Evolutionary conservation across 2,888 invertebrate species (phyloP), one percentile per base, ranked within the genome.

Genomic region (Melanotus villosus): DNA sequence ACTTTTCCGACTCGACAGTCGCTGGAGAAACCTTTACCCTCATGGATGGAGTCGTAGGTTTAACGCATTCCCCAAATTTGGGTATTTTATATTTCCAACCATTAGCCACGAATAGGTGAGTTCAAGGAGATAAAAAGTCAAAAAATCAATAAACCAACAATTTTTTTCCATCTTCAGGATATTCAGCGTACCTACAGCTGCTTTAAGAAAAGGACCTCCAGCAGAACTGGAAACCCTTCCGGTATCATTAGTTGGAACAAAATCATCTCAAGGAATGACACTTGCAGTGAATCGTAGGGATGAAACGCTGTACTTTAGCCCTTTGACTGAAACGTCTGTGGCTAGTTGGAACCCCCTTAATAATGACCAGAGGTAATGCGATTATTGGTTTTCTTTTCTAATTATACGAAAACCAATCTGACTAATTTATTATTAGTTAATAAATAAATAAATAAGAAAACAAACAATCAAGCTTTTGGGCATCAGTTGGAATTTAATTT

Each of bases 181-280:
- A 10, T 95, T 92, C 84, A 93, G 93, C 70, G 89, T 95, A 2
- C 89, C 93, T 0, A 93, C 93, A 0, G 88, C 92, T 0, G 91
- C 90, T 0, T 84, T 95, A 12, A 89, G 90, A 1, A 88, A 91
- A 0, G 94, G 94, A 0, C 94, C 94, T 0, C 88, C 90, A 0
- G 89, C 90, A 0, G 90, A 90, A 75, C 91, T 90, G 34, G 89
- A 91, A 45, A 90, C 90, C 72, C 82, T 95, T 58, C 93, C 93
- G 0, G 91, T 95, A 0, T 89, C 90, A 71, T 85, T 94, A 47
- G 92, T 94, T 10, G 95, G 95, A 0, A 91, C 90, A 78, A 95
- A 95, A 83, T 93, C 94, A 0, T 95, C 95, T 0, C 94, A 94
- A 82, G 94, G 95, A 2, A 87, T 95, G 5, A 92, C 92, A 0